Conservation (phyloP, 2,113 vertebrate genomes). For the Sigmodon hispidus region DNA sequence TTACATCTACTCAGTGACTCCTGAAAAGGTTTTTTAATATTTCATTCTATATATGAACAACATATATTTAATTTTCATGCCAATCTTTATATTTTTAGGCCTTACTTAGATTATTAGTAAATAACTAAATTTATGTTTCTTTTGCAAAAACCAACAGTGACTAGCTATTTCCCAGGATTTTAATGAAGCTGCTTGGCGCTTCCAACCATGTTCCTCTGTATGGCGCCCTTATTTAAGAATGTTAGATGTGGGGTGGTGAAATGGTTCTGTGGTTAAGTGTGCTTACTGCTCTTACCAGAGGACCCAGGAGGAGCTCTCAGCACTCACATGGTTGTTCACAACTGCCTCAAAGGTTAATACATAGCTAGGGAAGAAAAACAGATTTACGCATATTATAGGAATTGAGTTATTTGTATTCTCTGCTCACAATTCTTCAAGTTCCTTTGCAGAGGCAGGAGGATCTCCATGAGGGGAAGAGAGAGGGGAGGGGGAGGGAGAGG, state of each 20-base stretch:
- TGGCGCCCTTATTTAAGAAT: neutral
- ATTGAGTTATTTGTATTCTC: neutral
- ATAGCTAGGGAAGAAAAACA: neutral
- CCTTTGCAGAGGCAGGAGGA: neutral
- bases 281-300: neutral
- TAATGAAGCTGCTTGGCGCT: neutral
- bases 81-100: conserved; percentile 31
- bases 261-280: neutral
- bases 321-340: neutral
- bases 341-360: neutral
- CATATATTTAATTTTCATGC: conserved; percentile 39
- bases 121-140: conserved; percentile 10
- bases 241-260: neutral
- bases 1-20: conserved; percentile 35
- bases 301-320: no score
- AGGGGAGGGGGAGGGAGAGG: neutral
- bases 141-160: conserved; percentile 45
- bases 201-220: neutral
- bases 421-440: neutral
- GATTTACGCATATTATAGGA: neutral
- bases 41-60: neutral
- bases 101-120: conserved; percentile 46
- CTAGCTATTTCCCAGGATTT: conserved; percentile 2
- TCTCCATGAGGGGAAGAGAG: neutral
- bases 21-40: conserved; percentile 25